Evolutionary conservation across 2,113 vertebrate genomes (phyloP), one percentile per base, ranked within the genome.

Genomic region (Fregata magnificens): DNA sequence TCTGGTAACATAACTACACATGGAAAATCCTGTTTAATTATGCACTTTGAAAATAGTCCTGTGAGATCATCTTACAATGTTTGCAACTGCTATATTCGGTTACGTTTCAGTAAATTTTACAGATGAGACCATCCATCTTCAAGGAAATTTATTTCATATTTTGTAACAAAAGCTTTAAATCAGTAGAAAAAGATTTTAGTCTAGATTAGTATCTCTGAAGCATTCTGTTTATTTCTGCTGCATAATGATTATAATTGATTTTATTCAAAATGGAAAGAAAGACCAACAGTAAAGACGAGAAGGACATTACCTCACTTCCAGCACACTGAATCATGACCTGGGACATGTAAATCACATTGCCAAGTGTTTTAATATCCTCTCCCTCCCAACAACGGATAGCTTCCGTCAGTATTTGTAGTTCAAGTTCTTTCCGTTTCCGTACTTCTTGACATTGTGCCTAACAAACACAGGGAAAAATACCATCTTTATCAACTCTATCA

Each of bases 391-490:
- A 98, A 11, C 99, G 98, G 96, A 99, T 99, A 38, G 99, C 98
- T 97, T 99, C 99, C 0, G 99, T 99, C 93, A 99, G 98, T 82
- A 99, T 99, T 95, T 99, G 99, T 67, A 99, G 97, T 94, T 99
- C 99, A 82, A 99, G 98, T 89, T 99, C 99, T 94, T 99, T 99
- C 66, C 99, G 98, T 81, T 99, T 99, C 87, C 99, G 98, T 40
- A 99, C 99, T 95, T 99, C 99, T 97, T 99, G 99, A 98, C 99
- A 99, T 69, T 99, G 99, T 67, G 98, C 99, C 99, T 99, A 95
- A 62, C 40, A 86, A 65, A 88, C 8, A 74, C 0, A 76, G 38
- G 67, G 63, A 36, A 83, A 90, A 92, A 86, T 9, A 85, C 8
- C n/a, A 76, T 13, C 13, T 74, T 65, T 45, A 11, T 38, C 44